A percentile compares a stretch with the other conserved stretches of the same genome.
Evolutionary conservation across 2,888 invertebrate genomes (phyloP).

Genomic region (Mimumesa dahlbomi): DNA sequence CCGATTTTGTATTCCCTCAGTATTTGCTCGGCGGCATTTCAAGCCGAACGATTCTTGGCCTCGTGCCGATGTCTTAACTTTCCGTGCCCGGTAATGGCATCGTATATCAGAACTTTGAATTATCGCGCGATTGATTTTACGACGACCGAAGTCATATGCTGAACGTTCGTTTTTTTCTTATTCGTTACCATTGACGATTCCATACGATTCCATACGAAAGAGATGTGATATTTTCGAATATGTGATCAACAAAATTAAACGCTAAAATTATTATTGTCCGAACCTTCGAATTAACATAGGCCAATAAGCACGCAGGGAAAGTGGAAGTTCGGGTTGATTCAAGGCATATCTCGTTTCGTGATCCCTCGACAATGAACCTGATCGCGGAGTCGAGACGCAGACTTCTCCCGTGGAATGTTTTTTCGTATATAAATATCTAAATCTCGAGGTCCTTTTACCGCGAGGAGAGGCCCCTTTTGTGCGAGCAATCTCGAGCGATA

Average conservation of each 20-base stretch:
- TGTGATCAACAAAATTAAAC: too few relatives aligned
- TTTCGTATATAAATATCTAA: conserved; percentile 75
- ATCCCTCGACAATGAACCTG: conserved; percentile 61
- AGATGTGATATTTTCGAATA: too few relatives aligned
- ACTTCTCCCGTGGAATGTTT: conserved; percentile 41
- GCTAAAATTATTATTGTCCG: too few relatives aligned
- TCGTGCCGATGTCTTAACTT: conserved; percentile 57
- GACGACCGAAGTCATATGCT: conserved; percentile 17
- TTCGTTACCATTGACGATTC: too few relatives aligned
- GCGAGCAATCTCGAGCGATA: conserved; percentile 77
- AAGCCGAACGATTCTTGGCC: conserved; percentile 62
- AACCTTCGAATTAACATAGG: neutral
- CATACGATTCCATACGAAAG: too few relatives aligned
- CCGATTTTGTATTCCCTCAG: conserved; percentile 18
- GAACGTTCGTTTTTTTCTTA: too few relatives aligned
- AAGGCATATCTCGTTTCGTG: conserved; percentile 46
- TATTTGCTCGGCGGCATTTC: conserved; percentile 33
- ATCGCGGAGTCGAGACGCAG: conserved; percentile 72
- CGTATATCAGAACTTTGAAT: conserved; percentile 51
- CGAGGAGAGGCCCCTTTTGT: conserved; percentile 67
- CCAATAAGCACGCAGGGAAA: neutral
- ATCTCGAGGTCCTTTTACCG: conserved; percentile 70
- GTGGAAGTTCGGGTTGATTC: conserved; percentile 40
- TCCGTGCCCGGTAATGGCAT: conserved; percentile 40
- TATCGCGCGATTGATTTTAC: conserved; percentile 56